These are phyloP conservation scores for Anaspis maculata DNA, from an alignment of 2,888 invertebrate species.

Conservation along the genomic window DNA sequence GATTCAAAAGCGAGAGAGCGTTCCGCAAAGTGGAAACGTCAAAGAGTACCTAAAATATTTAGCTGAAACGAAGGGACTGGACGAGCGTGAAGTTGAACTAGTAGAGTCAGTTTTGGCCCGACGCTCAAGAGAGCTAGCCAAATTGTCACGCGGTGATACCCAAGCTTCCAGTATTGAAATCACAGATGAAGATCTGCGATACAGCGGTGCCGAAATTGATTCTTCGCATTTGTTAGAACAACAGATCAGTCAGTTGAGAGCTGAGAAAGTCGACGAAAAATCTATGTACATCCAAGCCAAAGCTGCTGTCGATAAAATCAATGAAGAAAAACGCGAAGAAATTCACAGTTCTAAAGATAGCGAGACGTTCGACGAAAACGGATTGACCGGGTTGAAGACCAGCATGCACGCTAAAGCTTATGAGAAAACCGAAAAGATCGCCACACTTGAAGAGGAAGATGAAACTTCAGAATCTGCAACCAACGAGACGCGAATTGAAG, in stretches of 20 bases:
- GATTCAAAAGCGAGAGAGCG: conserved; percentile 39
- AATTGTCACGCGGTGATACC: conserved; percentile 41
- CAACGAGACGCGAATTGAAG: conserved; percentile 24
- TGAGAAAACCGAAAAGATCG: conserved; percentile 30
- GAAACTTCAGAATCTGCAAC: conserved; percentile 23
- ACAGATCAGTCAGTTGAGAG: conserved; percentile 40
- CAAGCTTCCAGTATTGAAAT: conserved; percentile 50
- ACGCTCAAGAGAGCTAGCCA: conserved; percentile 41
- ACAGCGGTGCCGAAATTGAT: conserved; percentile 61
- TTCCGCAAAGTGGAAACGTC: conserved; percentile 26
- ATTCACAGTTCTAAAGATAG: conserved; percentile 23
- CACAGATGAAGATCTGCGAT: conserved; percentile 60
- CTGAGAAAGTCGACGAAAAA: conserved; percentile 44
- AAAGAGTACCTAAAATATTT: conserved; percentile 41
- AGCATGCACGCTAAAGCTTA: conserved; percentile 25
- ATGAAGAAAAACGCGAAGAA: conserved; percentile 28
- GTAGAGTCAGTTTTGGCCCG: conserved; percentile 46
- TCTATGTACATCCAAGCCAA: conserved; percentile 27
- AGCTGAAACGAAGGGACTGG: conserved; percentile 42
- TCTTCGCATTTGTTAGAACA: conserved; percentile 45
- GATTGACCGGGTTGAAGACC: conserved; percentile 27
- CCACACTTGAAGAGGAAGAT: conserved; percentile 32
- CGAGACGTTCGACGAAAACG: conserved; percentile 24
- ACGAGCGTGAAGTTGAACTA: conserved; percentile 43
- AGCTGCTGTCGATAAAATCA: conserved; percentile 26